phyloP scores from a whole-genome alignment of 2,797 vertebrate species.

The Parauchenoglanis punctatus region DNA sequence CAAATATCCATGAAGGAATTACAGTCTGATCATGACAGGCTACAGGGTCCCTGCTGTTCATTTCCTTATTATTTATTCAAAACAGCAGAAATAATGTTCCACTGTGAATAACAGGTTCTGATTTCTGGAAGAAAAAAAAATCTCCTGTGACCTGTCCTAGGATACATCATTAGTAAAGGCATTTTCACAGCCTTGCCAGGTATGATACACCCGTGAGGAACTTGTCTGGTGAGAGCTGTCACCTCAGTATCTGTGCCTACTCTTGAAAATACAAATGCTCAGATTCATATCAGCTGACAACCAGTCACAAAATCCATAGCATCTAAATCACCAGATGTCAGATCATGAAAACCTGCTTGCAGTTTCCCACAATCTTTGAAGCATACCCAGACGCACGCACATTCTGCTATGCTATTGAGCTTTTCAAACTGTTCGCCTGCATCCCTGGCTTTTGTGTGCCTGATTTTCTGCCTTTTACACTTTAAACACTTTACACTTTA shows the following conservation, averaged over 20 bases:
- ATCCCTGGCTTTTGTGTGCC: too few relatives aligned
- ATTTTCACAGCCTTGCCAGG: conserved; percentile 19
- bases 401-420: not conserved
- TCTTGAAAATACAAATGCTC: not conserved
- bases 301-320: not conserved
- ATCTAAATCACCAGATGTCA: not conserved
- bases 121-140: conserved; percentile 21
- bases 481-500: not conserved
- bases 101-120: conserved; percentile 17
- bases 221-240: not conserved
- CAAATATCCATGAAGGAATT: conserved; percentile 25
- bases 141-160: conserved; percentile 47
- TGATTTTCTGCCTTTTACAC: not conserved
- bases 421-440: too few relatives aligned
- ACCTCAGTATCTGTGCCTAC: not conserved
- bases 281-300: not conserved
- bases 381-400: not conserved
- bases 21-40: conserved; percentile 28
- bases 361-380: not conserved
- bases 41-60: conserved; percentile 1
- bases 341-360: not conserved
- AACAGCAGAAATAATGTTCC: conserved; percentile 30
- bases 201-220: not conserved
- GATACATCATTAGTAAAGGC: conserved; percentile 49
- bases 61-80: conserved; percentile 35